Percentiles rank a stretch among this genome's conserved stretches.
These are phyloP conservation scores for Trichonephila inaurata DNA, from an alignment of 1,140 invertebrate genomes.

Conservation along the genomic window DNA sequence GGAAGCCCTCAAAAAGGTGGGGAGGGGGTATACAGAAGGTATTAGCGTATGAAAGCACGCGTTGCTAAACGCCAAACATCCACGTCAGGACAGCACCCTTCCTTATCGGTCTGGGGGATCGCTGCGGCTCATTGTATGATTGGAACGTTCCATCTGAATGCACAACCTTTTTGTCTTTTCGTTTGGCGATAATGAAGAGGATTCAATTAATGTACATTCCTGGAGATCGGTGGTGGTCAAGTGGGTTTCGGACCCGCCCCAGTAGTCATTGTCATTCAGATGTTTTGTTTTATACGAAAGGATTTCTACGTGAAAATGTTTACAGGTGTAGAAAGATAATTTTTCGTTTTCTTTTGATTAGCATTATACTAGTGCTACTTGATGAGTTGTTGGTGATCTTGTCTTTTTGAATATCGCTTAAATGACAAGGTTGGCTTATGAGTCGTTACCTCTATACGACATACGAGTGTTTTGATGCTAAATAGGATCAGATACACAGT, in stretches of 20 bases:
- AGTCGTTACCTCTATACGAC: too few species aligned
- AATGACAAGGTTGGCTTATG: too few species aligned
- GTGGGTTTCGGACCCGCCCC: not conserved
- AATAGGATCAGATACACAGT: too few species aligned
- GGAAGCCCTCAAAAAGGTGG: slow-evolving; percentile 37
- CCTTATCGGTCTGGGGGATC: not conserved
- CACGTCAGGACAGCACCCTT: not conserved
- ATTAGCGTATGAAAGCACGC: slow-evolving; percentile 56
- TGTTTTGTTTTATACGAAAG: not conserved
- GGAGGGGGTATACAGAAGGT: not conserved
- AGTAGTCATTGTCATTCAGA: not conserved
- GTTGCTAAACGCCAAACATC: slow-evolving; percentile 44
- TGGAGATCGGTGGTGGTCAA: not conserved
- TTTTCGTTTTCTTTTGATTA: too few species aligned
- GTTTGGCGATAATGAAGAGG: slow-evolving; percentile 31
- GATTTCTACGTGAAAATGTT: too few species aligned
- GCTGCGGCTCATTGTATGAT: slow-evolving; percentile 20
- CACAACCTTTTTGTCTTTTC: not conserved
- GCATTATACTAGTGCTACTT: too few species aligned
- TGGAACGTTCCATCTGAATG: slow-evolving; percentile 25
- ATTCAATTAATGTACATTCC: slow-evolving; percentile 29
- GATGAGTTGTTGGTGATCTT: too few species aligned
- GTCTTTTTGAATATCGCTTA: too few species aligned
- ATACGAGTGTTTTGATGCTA: too few species aligned
- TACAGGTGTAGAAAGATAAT: too few species aligned